Conservation (phyloP, 2,888 invertebrate genomes). For the Diogma glabrata region DNA sequence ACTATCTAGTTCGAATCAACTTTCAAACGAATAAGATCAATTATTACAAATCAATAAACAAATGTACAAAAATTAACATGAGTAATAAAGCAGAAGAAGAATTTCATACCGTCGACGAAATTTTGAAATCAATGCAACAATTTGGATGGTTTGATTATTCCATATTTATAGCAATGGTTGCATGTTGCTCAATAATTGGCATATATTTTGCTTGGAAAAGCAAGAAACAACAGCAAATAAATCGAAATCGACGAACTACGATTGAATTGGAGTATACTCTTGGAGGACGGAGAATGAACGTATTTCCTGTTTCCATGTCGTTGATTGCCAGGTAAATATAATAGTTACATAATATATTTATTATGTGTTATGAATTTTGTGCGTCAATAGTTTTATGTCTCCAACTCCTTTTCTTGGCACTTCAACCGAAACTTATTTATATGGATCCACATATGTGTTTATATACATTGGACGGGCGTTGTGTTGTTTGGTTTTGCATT, state of each 20-base stretch:
- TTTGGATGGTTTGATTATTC: not conserved
- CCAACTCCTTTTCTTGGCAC: constrained; percentile 55
- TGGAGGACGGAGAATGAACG: constrained; percentile 53
- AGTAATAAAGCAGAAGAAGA: too few relatives aligned
- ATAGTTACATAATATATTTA: too few relatives aligned
- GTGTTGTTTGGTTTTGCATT: constrained; percentile 45
- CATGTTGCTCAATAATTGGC: not conserved
- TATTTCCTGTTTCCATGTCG: constrained; percentile 42
- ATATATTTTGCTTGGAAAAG: not conserved
- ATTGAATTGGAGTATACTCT: constrained; percentile 50
- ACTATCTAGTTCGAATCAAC: too few relatives aligned
- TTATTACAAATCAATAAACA: too few relatives aligned
- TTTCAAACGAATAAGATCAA: too few relatives aligned
- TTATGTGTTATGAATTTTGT: too few relatives aligned
- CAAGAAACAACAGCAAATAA: not conserved
- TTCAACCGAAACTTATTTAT: constrained; percentile 66
- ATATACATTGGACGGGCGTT: constrained; percentile 32
- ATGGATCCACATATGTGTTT: constrained; percentile 62
- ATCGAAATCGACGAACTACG: not conserved
- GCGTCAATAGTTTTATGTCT: too few relatives aligned
- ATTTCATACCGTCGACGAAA: too few relatives aligned
- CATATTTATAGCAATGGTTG: not conserved
- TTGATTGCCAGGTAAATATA: constrained; percentile 36
- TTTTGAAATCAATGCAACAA: too few relatives aligned
- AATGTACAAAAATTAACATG: too few relatives aligned